These are phyloP conservation scores for Wiebesia pumilae DNA, from an alignment of 1,140 invertebrate species.

Conservation along the genomic window DNA sequence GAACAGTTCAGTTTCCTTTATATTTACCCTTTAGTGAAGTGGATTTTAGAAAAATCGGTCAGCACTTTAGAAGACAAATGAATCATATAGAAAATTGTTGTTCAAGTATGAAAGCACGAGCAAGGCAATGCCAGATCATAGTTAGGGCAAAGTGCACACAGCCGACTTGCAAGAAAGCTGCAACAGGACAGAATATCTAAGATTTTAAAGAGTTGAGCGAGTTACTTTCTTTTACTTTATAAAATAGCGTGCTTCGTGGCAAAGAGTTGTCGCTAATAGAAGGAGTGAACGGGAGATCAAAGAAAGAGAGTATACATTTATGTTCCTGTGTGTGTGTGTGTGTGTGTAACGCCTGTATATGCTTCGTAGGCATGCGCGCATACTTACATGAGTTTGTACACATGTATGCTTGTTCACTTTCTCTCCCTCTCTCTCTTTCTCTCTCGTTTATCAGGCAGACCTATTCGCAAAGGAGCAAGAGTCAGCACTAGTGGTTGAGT, in stretches of 20 bases:
- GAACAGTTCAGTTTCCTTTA: too few relatives aligned
- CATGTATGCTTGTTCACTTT: neutral
- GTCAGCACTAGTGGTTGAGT: neutral
- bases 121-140: neutral
- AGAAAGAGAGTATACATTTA: slow-evolving; percentile 22
- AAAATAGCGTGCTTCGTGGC: neutral
- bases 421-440: neutral
- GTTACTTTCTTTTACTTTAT: neutral
- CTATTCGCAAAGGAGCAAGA: neutral
- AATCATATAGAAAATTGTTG: too few relatives aligned
- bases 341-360: neutral
- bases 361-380: neutral
- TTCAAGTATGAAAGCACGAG: neutral
- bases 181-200: neutral
- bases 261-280: neutral
- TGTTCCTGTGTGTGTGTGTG: neutral
- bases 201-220: neutral
- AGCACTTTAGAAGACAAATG: too few relatives aligned
- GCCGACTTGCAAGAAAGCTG: neutral
- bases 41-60: too few relatives aligned
- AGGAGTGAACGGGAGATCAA: neutral
- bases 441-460: neutral
- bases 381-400: neutral
- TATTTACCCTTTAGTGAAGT: too few relatives aligned
- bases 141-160: neutral